phyloP scores from a whole-genome alignment of 2,797 vertebrate genomes.

The Sparus aurata region DNA sequence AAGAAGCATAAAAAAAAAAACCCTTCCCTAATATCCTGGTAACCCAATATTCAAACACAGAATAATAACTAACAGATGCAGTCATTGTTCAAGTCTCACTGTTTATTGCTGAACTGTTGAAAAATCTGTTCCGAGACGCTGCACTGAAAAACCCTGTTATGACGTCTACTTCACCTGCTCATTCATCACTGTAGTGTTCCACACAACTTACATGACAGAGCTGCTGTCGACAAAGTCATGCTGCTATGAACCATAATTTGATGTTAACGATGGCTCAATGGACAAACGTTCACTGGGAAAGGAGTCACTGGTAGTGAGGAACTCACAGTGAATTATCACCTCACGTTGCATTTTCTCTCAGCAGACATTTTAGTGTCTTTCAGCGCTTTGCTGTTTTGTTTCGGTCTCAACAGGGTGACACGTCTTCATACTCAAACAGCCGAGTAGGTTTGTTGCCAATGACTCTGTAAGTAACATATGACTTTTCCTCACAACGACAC shows the following conservation, averaged over 20 bases:
- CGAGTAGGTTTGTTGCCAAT: too few relatives aligned
- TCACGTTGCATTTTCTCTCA: too few relatives aligned
- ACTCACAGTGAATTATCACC: too few relatives aligned
- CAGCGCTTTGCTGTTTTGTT: not conserved
- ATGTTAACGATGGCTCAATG: too few relatives aligned
- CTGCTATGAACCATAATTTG: not conserved
- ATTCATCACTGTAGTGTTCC: not conserved
- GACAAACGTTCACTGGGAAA: too few relatives aligned
- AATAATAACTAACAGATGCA: conserved; percentile 62
- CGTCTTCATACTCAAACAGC: too few relatives aligned
- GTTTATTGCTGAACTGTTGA: conserved; percentile 23
- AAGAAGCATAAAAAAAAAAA: conserved; percentile 40
- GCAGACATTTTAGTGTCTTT: not conserved
- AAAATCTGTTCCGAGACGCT: conserved; percentile 12
- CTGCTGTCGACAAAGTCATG: too few relatives aligned
- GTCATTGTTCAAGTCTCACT: conserved; percentile 8
- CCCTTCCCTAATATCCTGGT: conserved; percentile 37
- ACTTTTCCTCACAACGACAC: too few relatives aligned
- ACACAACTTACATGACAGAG: not conserved
- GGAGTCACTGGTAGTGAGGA: too few relatives aligned
- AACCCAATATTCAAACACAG: conserved; percentile 43
- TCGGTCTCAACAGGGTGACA: not conserved
- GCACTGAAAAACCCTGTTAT: not conserved
- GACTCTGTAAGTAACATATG: too few relatives aligned
- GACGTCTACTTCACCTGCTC: not conserved